A percentile compares a stretch with the other conserved stretches of the same genome.
Evolutionary conservation across 2,888 invertebrate genomes (phyloP).

Genomic region (Pollenia labialis): DNA sequence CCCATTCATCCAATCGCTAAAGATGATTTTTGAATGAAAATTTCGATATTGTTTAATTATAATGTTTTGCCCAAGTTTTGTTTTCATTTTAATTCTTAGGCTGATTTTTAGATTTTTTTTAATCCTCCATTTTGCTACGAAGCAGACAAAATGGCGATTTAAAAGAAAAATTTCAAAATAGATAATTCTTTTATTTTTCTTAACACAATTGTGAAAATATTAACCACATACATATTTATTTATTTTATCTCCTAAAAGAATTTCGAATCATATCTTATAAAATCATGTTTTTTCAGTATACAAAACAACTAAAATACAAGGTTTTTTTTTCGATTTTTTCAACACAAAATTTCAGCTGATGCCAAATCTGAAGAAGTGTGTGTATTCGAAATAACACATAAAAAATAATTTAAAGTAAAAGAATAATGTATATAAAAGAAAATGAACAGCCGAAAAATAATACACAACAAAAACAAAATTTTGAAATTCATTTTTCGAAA

Average conservation of each 20-base stretch:
- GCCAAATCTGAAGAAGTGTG: constrained; percentile 44
- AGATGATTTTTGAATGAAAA: too few species aligned
- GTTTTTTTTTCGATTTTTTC: constrained; percentile 15
- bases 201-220: too few species aligned
- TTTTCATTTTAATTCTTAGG: too few species aligned
- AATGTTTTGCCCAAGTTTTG: too few species aligned
- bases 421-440: constrained; percentile 21
- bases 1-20: too few species aligned
- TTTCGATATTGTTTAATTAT: too few species aligned
- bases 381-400: constrained; percentile 14
- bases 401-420: not conserved
- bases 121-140: too few species aligned
- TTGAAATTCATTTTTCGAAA: constrained; percentile 71
- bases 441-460: constrained; percentile 51
- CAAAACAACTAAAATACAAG: not conserved
- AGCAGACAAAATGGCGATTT: too few species aligned
- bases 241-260: not conserved
- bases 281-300: constrained; percentile 37
- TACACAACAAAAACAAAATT: constrained; percentile 40
- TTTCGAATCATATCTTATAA: constrained; percentile 39
- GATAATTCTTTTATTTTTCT: too few species aligned
- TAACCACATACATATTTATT: too few species aligned
- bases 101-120: too few species aligned
- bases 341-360: constrained; percentile 60
- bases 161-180: too few species aligned